phyloP scores from a whole-genome alignment of 1,140 invertebrate genomes.

The Lucilia cuprina region DNA sequence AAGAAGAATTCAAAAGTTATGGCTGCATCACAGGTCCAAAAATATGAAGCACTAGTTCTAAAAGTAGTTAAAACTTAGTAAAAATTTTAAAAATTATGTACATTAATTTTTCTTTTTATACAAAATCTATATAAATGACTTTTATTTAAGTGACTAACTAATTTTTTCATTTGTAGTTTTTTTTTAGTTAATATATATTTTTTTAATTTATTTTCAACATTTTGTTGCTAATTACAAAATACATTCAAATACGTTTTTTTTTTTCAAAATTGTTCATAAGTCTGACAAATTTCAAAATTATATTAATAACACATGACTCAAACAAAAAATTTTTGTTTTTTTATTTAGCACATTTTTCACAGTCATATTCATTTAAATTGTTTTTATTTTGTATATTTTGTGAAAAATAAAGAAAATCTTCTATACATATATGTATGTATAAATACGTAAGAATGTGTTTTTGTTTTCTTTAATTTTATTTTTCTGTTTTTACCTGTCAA shows the following conservation, averaged over 20 bases:
- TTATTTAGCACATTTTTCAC: background rate
- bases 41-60: no score
- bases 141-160: background rate
- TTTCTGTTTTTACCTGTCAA: slow-evolving; percentile 11
- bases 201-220: background rate
- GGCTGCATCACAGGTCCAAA: no score
- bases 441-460: no score
- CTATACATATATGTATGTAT: no score
- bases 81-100: no score
- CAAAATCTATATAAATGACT: background rate
- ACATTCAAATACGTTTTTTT: background rate
- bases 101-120: no score
- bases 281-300: background rate
- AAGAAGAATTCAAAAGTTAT: no score
- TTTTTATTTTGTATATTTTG: background rate
- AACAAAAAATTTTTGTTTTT: background rate
- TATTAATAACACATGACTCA: background rate
- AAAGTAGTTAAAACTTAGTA: no score
- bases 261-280: background rate
- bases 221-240: background rate
- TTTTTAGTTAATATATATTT: background rate
- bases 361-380: background rate
- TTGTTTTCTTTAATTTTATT: background rate
- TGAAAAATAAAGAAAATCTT: background rate
- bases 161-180: background rate